Conservation (phyloP, 2,797 vertebrate species). For the Salmo trutta region DNA sequence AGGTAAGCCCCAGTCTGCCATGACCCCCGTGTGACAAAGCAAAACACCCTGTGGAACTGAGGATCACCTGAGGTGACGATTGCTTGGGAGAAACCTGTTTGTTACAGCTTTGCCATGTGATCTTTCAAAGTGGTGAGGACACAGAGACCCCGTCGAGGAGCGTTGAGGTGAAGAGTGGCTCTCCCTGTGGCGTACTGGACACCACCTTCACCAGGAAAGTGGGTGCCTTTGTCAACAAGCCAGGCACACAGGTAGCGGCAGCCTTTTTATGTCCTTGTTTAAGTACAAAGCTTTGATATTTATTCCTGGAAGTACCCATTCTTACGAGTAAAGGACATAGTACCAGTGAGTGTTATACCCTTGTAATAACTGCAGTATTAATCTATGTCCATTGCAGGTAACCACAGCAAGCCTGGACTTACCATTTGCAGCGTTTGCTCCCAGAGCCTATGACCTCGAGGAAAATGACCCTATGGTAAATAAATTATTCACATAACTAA, state of each 20-base stretch:
- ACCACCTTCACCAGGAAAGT: constrained; percentile 91
- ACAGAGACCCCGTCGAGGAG: constrained; percentile 82
- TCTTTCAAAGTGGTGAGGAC: constrained; percentile 74
- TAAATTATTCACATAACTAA: constrained; percentile 2
- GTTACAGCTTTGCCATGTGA: neutral
- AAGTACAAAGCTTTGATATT: neutral
- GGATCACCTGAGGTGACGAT: neutral
- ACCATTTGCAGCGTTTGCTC: constrained; percentile 96
- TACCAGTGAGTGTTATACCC: neutral
- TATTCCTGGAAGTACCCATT: neutral
- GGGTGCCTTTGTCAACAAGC: constrained; percentile 96
- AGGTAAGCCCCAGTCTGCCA: constrained; percentile 72
- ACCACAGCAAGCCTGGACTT: constrained; percentile 90
- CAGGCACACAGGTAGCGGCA: constrained; percentile 73
- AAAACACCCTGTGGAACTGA: neutral
- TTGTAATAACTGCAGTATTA: neutral
- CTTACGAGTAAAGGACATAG: neutral
- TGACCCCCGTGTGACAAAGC: neutral
- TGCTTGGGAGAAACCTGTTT: neutral
- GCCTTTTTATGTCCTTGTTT: neutral
- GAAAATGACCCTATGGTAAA: constrained; percentile 94
- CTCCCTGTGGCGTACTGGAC: constrained; percentile 83
- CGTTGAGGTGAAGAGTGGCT: constrained; percentile 72
- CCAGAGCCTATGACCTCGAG: constrained; percentile 86
- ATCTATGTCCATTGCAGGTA: constrained; percentile 70